Evolutionary conservation across 2,797 vertebrate genomes (phyloP).

Genomic region (Pangasius macronema): DNA sequence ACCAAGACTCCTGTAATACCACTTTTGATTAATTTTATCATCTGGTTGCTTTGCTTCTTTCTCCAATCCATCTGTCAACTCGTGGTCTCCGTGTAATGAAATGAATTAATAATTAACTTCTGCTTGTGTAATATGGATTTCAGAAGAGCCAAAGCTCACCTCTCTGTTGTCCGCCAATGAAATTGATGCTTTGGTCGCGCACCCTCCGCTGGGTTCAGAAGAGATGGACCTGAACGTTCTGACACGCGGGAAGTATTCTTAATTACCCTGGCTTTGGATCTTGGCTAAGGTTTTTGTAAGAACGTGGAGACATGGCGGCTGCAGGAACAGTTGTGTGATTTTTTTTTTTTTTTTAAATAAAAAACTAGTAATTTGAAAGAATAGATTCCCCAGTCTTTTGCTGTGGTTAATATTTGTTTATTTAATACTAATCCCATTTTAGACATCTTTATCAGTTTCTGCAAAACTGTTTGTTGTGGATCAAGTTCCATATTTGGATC

Average conservation of each 20-base stretch:
- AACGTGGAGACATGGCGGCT: background rate
- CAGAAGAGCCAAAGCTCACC: conserved; percentile 51
- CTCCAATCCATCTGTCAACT: background rate
- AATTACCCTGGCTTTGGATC: background rate
- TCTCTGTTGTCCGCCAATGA: conserved; percentile 49
- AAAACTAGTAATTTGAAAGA: background rate
- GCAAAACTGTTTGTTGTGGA: conserved; percentile 3
- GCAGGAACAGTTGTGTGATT: background rate
- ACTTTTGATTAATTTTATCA: background rate
- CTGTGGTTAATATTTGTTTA: background rate
- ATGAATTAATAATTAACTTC: conserved; percentile 52
- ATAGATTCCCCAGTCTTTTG: background rate
- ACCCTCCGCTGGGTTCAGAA: background rate
- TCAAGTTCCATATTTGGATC: conserved; percentile 35
- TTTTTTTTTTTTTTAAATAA: too few species aligned
- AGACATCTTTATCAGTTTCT: background rate
- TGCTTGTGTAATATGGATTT: conserved; percentile 39
- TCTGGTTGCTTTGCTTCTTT: background rate
- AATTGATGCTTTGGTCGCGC: conserved; percentile 3
- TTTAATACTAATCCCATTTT: background rate
- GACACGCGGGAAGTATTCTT: background rate
- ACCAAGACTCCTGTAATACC: background rate
- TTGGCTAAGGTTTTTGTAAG: background rate
- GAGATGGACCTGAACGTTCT: background rate
- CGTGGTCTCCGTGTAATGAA: background rate